Conservation (phyloP, 2,888 invertebrate species). For the Hartigia nigra region DNA sequence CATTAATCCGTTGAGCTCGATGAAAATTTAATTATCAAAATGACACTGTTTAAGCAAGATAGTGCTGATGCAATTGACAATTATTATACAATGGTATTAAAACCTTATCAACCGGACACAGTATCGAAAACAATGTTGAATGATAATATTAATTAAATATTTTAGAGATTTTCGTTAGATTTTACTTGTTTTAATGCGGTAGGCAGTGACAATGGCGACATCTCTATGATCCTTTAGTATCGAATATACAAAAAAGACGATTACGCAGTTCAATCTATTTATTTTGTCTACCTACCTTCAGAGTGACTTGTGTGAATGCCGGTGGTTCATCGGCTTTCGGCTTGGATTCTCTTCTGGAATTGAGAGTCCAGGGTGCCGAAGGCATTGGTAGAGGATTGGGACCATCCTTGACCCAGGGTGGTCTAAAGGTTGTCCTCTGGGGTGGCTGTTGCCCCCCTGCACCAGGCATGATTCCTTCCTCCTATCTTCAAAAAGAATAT, state of each 20-base stretch:
- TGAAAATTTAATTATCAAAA: background rate
- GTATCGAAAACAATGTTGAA: background rate
- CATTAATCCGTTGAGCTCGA: background rate
- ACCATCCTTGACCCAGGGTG: constrained; percentile 80
- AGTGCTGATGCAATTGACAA: background rate
- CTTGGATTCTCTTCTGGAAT: constrained; percentile 61
- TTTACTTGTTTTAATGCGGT: background rate
- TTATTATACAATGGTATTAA: background rate
- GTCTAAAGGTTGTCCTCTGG: constrained; percentile 76
- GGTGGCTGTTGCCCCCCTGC: constrained; percentile 67
- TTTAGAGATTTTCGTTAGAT: background rate
- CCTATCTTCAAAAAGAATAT: constrained; percentile 6
- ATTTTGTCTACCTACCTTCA: constrained; percentile 53
- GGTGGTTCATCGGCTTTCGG: constrained; percentile 56
- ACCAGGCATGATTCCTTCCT: constrained; percentile 58
- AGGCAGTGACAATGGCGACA: background rate
- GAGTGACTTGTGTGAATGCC: constrained; percentile 61
- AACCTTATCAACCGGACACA: background rate
- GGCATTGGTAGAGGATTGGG: constrained; percentile 71
- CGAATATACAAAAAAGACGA: background rate
- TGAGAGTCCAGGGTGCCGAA: constrained; percentile 74
- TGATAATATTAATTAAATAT: background rate
- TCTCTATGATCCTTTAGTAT: background rate
- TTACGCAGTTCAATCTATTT: background rate
- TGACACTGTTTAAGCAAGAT: background rate